Evolutionary conservation across 2,888 invertebrate species (phyloP), one percentile per base, ranked within the genome.

Genomic region (Micoletzkya japonica): DNA sequence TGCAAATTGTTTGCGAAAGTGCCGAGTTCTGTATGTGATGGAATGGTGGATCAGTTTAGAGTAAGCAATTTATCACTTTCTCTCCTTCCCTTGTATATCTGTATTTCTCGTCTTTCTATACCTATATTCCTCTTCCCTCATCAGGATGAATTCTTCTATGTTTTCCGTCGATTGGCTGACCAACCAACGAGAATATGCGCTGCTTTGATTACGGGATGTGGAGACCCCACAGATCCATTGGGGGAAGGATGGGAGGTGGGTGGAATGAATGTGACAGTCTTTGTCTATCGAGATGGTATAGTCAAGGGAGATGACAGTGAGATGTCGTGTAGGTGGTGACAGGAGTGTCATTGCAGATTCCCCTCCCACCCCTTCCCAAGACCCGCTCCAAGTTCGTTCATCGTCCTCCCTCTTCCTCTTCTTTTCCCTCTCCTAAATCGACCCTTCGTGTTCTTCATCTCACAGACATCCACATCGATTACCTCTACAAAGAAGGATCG

Each of bases 381-480:
- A 56, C 4, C n/a, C n/a, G n/a, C n/a, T n/a, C n/a, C n/a, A n/a
- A n/a, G n/a, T n/a, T n/a, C n/a, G n/a, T n/a, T n/a, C n/a, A n/a
- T n/a, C n/a, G n/a, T n/a, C n/a, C n/a, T n/a, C 37, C 67, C n/a
- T 36, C 36, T 24, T 36, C 52, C 52, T 49, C 32, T 28, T 17
- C 64, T 20, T 30, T 44, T 7, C 34, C 52, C 28, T 36, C 64
- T 37, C 36, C 61, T 61, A 24, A 32, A 4, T 44, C 44, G 2
- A 52, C 44, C 50, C 60, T 94, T 86, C 93, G 94, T 88, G 93
- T 96, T 24, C 89, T 97, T 10, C 96, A 97, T 85, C 89, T 97
- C 76, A 94, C 95, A 0, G 97, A 97, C 86, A 93, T 95, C 0
- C 97, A 97, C 87, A 92, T 92, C 84, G 97, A 97, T 87, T 93